Evolutionary conservation across 2,888 invertebrate genomes (phyloP).

Genomic region (Gymnosoma rotundatum): DNA sequence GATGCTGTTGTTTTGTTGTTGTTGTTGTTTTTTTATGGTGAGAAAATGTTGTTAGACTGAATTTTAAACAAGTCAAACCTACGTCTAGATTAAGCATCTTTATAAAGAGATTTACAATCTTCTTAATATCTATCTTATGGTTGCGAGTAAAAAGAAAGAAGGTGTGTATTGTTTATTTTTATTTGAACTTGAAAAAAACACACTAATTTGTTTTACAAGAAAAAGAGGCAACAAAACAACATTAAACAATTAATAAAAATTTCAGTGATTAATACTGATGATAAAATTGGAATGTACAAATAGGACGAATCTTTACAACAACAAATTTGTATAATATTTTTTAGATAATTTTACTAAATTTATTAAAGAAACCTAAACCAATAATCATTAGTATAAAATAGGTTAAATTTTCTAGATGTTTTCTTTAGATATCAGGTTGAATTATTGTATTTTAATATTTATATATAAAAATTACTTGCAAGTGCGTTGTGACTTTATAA

Average conservation of each 20-base stretch:
- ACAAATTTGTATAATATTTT: too few species aligned
- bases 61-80: slow-evolving; percentile 17
- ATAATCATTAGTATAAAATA: too few species aligned
- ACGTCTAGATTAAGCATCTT: slow-evolving; percentile 29
- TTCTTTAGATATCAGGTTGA: too few species aligned
- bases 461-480: too few species aligned
- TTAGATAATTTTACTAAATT: too few species aligned
- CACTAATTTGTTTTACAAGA: slow-evolving; percentile 43
- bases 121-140: slow-evolving; percentile 11
- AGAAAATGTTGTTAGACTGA: slow-evolving; percentile 55
- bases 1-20: slow-evolving; percentile 20
- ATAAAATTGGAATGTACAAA: too few species aligned
- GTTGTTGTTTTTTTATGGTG: slow-evolving; percentile 49
- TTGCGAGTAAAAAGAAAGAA: neutral
- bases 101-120: slow-evolving; percentile 26
- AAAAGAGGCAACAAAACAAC: neutral
- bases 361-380: too few species aligned
- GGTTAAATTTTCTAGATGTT: too few species aligned
- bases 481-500: too few species aligned
- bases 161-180: slow-evolving; percentile 25
- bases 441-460: too few species aligned
- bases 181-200: slow-evolving; percentile 25
- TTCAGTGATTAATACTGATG: neutral
- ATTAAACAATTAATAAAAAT: too few species aligned
- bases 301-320: too few species aligned